Percentiles rank a stretch among this genome's conserved stretches.
Conservation (phyloP, 1,140 invertebrate species). For the Latrodectus geometricus region DNA sequence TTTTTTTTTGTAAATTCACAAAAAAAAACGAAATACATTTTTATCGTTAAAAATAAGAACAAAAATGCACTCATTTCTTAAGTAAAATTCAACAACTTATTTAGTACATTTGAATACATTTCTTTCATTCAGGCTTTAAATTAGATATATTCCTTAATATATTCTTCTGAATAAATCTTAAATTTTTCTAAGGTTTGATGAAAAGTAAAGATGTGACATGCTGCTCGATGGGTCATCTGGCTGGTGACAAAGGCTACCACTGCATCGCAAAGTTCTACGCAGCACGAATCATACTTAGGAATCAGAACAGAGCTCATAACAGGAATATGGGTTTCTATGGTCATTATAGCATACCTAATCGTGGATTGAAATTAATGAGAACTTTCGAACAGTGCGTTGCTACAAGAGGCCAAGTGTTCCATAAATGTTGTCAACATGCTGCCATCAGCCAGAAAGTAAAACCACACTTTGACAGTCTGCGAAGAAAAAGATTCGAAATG, state of each 20-base stretch:
- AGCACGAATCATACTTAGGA: conserved; percentile 63
- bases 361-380: conserved; percentile 64
- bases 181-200: conserved; percentile 10
- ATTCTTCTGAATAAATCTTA: neutral
- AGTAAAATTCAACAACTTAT: neutral
- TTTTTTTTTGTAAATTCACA: too few species aligned
- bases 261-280: conserved; percentile 66
- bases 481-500: conserved; percentile 35
- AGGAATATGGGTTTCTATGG: conserved; percentile 64
- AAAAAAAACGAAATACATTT: too few species aligned
- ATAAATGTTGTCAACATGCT: conserved; percentile 66
- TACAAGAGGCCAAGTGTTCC: conserved; percentile 62
- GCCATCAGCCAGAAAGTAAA: conserved; percentile 41
- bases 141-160: neutral
- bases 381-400: conserved; percentile 65
- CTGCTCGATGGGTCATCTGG: conserved; percentile 66
- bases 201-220: conserved; percentile 63
- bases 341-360: conserved; percentile 47
- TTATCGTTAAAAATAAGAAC: neutral
- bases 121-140: too few species aligned
- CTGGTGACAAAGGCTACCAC: conserved; percentile 67
- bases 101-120: neutral
- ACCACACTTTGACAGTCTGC: conserved; percentile 46
- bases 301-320: conserved; percentile 66
- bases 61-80: neutral